phyloP scores from a whole-genome alignment of 2,797 vertebrate species.

The Yasuhikotakia modesta region DNA sequence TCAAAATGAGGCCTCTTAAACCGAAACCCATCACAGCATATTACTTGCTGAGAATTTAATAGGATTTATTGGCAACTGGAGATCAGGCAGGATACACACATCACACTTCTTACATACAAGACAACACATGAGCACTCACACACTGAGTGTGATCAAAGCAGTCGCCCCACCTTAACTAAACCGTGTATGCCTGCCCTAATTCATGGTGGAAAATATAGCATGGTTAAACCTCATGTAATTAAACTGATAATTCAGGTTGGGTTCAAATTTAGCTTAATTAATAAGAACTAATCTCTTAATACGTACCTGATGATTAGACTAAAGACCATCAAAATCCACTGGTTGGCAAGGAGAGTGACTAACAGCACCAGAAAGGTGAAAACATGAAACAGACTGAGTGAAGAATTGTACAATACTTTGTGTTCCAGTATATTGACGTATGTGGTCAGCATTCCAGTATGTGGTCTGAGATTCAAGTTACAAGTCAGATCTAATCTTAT shows the following conservation, averaged over 20 bases:
- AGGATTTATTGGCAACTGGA: conserved; percentile 19
- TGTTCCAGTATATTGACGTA: background rate
- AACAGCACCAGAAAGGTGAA: conserved; percentile 10
- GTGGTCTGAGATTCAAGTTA: background rate
- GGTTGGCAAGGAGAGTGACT: conserved; percentile 19
- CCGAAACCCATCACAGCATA: conserved; percentile 22
- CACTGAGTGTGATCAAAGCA: conserved; percentile 11
- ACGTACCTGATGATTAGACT: conserved; percentile 42
- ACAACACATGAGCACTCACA: background rate
- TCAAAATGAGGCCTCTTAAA: conserved; percentile 48
- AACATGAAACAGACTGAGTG: background rate
- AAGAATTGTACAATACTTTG: background rate
- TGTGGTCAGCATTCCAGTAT: background rate
- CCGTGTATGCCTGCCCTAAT: background rate
- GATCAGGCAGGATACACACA: conserved; percentile 23
- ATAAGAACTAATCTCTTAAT: conserved; percentile 48
- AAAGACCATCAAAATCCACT: conserved; percentile 31
- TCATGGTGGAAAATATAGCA: conserved; percentile 10
- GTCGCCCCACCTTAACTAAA: background rate
- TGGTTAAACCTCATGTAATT: conserved; percentile 48
- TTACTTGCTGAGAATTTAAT: conserved; percentile 41
- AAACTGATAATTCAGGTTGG: conserved; percentile 46
- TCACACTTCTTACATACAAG: conserved; percentile 11
- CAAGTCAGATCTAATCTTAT: background rate
- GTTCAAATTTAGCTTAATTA: conserved; percentile 46